Evolutionary conservation across 2,797 vertebrate species (phyloP), one percentile per base, ranked within the genome.

Genomic region (Anguilla megastoma): DNA sequence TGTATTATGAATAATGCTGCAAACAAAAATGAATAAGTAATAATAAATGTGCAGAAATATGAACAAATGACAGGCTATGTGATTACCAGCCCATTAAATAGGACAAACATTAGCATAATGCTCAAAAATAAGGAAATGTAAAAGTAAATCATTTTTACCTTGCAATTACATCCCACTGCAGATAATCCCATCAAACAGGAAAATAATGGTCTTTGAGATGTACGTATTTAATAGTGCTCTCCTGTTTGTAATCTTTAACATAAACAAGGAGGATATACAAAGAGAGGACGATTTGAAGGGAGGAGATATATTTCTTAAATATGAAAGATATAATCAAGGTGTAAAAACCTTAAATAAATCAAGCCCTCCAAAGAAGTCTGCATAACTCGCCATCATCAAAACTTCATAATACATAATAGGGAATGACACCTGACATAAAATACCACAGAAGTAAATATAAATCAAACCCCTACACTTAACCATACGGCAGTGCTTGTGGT

Each of bases 51-150:
- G 71, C 90, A 79, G 48, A 90, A 91, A 74, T 18, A 0, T 85
- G 88, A 93, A 92, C 92, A 90, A 92, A 92, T 91, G 76, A 92
- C 91, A 87, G 82, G 79, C 90, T 87, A 66, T 48, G 33, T 58
- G 52, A 86, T 80, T 71, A 87, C 74, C 21, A 36, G 21, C 56
- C 69, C 50, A 52, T 80, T 80, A 54, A 60, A 63, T 30, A 14
- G n/a, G 58, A 63, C 54, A 63, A 83, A 50, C 54, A 82, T 60
- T 52, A 85, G 14, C 30, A 56, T n/a, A 58, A 30, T 14, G 4
- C 27, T 36, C 60, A 85, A 36, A 58, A 58, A 56, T 33, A n/a
- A 18, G 33, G 63, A 83, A 50, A 69, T 87, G 83, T 66, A 52
- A 27, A 66, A 71, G 14, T 45, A 52, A 84, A 84, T 84, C 27